Evolutionary conservation across 2,113 vertebrate species (phyloP), one percentile per base, ranked within the genome.

Genomic region (Ammodytes marinus): DNA sequence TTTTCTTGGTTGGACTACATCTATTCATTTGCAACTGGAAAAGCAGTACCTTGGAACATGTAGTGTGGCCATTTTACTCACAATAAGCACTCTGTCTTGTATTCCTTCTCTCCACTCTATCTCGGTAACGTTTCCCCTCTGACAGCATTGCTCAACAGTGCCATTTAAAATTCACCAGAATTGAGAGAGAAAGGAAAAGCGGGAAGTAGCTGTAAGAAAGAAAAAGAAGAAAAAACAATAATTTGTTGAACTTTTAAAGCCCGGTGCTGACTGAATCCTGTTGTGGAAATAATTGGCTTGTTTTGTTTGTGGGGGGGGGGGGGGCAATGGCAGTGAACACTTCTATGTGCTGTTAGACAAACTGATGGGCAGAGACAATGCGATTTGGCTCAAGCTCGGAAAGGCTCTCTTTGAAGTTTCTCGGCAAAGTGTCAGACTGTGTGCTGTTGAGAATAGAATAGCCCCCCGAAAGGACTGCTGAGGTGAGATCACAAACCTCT

Each of bases 231-330:
- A 27, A 27, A 1, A 27, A 27, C 84, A 75, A 54, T 14, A 27
- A 15, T 86, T 85, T 73, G 79, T 73, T 79, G 69, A 72, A 83
- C 70, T 81, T 72, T 53, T 14, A 69, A 78, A 78, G 69, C 70
- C 37, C 2, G 1, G 11, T 52, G 73, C 69, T 69, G 67, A 83
- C 37, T 75, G 64, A 84, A 74, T 82, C 76, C 67, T 67, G 46
- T 76, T 77, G 80, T 87, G 69, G 78, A 73, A 87, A 82, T 85
- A 87, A 91, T 93, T 80, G 81, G 71, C 74, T 76, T 71, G 46
- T 87, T 89, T 84, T 89, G 74, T 86, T 87, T 89, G 27, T 82
- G 54, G 71, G 72, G 27, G 27, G 27, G 27, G 27, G 27, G 27
- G 27, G 54, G 71, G 72, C 27, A 27, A 27, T 67, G 70, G 47